Evolutionary conservation across 2,113 vertebrate genomes (phyloP), one percentile per base, ranked within the genome.

Genomic region (Lophochroa leadbeateri): DNA sequence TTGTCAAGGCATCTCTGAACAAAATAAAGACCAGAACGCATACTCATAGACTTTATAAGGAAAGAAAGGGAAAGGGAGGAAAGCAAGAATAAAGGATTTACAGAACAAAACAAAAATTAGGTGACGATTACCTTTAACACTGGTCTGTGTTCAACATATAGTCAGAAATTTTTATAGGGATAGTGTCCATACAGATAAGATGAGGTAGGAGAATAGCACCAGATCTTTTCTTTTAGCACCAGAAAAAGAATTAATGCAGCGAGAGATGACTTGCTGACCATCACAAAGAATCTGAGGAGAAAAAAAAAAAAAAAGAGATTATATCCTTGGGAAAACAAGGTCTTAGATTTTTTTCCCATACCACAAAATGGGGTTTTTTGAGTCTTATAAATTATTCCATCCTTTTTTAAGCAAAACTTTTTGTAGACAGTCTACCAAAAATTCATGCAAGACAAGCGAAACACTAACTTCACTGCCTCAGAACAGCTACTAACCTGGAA

Each of bases 1-100:
- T 61, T 92, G 64, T 69, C 86, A 95, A 88, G 43, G 63, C 65
- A 93, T 84, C 44, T 94, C 82, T 84, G 93, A 96, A 92, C 61
- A 94, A 91, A 95, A 69, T 1, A 64, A 84, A 78, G 47, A 79
- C 17, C 28, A 28, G 77, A 92, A 92, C 84, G 49, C 15, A 28
- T 70, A 64, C 81, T 78, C 17, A 43, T 28, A 74, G 78, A 37
- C 17, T 76, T 82, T 10, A 37, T 12, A 69, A 23, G 44, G 58
- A 72, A 92, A 89, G 9, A 60, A 83, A 75, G 15, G 10, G 52
- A 80, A 79, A 77, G 17, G 6, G n/a, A 19, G 5, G 20, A 90
- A 90, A 84, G 5, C 10, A 57, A 81, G 17, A 58, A 33, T 6
- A 67, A 74, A 83, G 23, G 10, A 46, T 67, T 86, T 86, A 93